Evolutionary conservation across 2,113 vertebrate genomes (phyloP).

Genomic region (Poecilia latipinna): DNA sequence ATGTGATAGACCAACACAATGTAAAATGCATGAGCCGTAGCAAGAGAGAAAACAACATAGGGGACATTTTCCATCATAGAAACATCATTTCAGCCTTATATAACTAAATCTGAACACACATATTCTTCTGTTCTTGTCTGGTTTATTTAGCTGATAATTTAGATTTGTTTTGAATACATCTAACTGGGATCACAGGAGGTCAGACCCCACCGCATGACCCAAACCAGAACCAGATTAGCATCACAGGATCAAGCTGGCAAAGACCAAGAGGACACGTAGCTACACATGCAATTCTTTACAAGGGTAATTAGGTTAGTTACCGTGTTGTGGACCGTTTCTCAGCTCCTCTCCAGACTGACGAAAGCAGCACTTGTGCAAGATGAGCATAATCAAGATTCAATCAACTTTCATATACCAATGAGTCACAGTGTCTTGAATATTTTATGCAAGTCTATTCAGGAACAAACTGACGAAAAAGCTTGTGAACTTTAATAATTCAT

Average conservation of each 20-base stretch:
- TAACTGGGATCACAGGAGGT: neutral
- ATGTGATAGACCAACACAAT: neutral
- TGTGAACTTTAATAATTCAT: slow-evolving; percentile 47
- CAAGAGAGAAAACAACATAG: neutral
- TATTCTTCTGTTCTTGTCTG: neutral
- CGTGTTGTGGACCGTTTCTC: neutral
- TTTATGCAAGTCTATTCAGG: neutral
- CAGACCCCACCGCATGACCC: slow-evolving; percentile 26
- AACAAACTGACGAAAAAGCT: slow-evolving; percentile 8
- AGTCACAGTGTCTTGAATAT: neutral
- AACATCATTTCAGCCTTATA: neutral
- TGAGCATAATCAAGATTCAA: neutral
- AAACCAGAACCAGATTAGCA: slow-evolving; percentile 45
- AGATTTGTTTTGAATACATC: slow-evolving; percentile 8
- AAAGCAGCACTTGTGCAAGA: neutral
- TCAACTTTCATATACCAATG: neutral
- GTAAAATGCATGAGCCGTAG: neutral
- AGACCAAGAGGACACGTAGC: slow-evolving; percentile 9
- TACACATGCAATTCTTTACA: slow-evolving; percentile 7
- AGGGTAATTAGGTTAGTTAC: slow-evolving; percentile 3
- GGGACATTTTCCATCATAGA: neutral
- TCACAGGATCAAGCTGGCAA: slow-evolving; percentile 38
- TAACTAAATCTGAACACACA: neutral
- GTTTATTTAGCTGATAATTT: neutral
- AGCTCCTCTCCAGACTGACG: neutral